Percentiles rank a stretch among this genome's conserved stretches.
phyloP scores from a whole-genome alignment of 2,888 invertebrate species.

The Cylloceria caligata region DNA sequence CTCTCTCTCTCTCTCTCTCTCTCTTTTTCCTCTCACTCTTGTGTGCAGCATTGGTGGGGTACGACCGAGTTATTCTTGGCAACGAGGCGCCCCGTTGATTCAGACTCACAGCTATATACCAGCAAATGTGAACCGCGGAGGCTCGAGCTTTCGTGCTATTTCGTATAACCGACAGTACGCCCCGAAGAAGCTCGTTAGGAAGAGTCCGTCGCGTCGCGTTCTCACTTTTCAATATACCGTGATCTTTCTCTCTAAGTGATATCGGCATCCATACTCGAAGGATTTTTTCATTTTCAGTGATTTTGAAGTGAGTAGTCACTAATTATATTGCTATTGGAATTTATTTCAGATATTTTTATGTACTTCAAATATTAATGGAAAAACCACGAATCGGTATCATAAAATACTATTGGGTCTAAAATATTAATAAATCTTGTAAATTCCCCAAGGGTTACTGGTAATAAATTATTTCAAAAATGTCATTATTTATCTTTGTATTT shows the following conservation, averaged over 20 bases:
- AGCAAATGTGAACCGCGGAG: slow-evolving; percentile 69
- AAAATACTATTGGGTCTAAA: background rate
- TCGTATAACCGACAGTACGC: slow-evolving; percentile 65
- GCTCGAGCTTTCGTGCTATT: slow-evolving; percentile 78
- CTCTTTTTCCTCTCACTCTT: slow-evolving; percentile 27
- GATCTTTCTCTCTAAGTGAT: background rate
- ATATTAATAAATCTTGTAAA: background rate
- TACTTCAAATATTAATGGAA: background rate
- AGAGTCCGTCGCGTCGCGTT: slow-evolving; percentile 56
- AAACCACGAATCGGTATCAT: background rate
- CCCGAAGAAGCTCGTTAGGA: slow-evolving; percentile 53
- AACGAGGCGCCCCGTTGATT: slow-evolving; percentile 74
- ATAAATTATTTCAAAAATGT: too few species aligned
- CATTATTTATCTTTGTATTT: too few species aligned
- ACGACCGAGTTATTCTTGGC: slow-evolving; percentile 79
- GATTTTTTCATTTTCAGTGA: slow-evolving; percentile 17
- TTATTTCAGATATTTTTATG: background rate
- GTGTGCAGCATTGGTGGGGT: slow-evolving; percentile 72
- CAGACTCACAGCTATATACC: slow-evolving; percentile 51
- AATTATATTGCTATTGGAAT: background rate
- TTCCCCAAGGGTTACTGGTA: background rate
- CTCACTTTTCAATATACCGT: background rate
- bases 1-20: slow-evolving; percentile 31
- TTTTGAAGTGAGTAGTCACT: slow-evolving; percentile 1
- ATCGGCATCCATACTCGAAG: background rate